phyloP scores from a whole-genome alignment of 2,888 invertebrate genomes.

The Seira sanloemensis region DNA sequence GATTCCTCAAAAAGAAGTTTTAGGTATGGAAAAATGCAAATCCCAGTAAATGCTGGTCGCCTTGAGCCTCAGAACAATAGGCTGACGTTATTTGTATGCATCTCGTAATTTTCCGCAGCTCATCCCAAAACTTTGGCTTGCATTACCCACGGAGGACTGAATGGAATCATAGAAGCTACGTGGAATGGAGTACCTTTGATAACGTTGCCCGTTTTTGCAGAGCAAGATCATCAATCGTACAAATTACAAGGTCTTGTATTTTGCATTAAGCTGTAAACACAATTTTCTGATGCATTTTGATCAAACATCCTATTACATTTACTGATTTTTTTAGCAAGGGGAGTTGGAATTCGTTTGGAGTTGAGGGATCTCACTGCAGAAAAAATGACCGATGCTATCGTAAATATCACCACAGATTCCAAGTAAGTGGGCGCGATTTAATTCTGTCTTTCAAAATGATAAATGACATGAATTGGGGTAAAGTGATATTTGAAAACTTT shows the following conservation, averaged over 20 bases:
- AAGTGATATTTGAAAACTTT: neutral
- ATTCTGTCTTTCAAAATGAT: too few relatives aligned
- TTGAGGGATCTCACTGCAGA: constrained; percentile 35
- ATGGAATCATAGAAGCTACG: constrained; percentile 75
- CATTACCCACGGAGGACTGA: constrained; percentile 76
- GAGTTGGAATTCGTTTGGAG: constrained; percentile 63
- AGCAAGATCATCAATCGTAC: constrained; percentile 69
- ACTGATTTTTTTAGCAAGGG: constrained; percentile 11
- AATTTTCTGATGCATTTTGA: too few relatives aligned
- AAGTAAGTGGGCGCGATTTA: too few relatives aligned
- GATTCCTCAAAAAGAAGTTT: constrained; percentile 73
- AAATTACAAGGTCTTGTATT: constrained; percentile 56
- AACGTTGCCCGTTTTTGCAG: constrained; percentile 69
- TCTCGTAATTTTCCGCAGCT: constrained; percentile 23
- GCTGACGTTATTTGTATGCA: too few relatives aligned
- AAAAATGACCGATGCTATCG: constrained; percentile 43
- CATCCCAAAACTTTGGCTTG: constrained; percentile 75
- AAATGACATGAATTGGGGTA: neutral
- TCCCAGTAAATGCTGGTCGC: too few relatives aligned
- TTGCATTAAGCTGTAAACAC: too few relatives aligned
- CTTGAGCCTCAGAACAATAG: too few relatives aligned
- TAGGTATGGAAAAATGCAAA: too few relatives aligned
- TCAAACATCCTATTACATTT: too few relatives aligned
- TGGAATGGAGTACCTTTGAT: constrained; percentile 70
- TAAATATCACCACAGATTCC: constrained; percentile 59